Conservation (phyloP, 2,797 vertebrate genomes). For the Atherinosoma microstoma region DNA sequence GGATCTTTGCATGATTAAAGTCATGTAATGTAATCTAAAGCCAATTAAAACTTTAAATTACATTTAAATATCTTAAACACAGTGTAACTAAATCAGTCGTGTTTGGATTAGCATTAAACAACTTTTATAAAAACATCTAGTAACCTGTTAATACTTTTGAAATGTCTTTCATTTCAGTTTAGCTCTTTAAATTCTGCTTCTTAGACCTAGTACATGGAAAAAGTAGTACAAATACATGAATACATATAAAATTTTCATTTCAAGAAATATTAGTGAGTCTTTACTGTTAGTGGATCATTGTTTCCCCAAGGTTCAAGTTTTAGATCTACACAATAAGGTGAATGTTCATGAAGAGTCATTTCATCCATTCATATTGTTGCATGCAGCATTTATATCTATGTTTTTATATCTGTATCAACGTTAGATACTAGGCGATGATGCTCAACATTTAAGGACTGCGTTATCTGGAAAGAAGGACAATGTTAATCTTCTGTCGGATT, state of each 20-base stretch:
- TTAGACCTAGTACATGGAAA: not conserved
- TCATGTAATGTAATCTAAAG: conserved; percentile 13
- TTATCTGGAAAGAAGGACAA: not conserved
- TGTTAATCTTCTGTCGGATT: not conserved
- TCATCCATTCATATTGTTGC: not conserved
- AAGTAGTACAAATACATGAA: not conserved
- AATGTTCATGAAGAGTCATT: conserved; percentile 8
- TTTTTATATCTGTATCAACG: not conserved
- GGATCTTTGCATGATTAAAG: conserved; percentile 5
- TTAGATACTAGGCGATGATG: not conserved
- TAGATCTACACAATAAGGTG: conserved; percentile 2
- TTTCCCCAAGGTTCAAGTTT: conserved; percentile 41
- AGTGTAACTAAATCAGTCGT: conserved; percentile 8
- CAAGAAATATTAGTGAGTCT: conserved; percentile 43
- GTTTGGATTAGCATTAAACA: conserved; percentile 19
- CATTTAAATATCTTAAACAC: not conserved
- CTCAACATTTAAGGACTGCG: not conserved
- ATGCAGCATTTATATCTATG: not conserved
- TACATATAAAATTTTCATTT: not conserved
- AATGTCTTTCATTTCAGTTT: conserved; percentile 41
- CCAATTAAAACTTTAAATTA: conserved; percentile 2
- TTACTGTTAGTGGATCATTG: conserved; percentile 21
- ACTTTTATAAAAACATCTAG: conserved; percentile 4
- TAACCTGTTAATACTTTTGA: conserved; percentile 35
- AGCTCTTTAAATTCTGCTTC: conserved; percentile 4